Evolutionary conservation across 1,140 invertebrate genomes (phyloP).

Genomic region (Aphidius ervi): DNA sequence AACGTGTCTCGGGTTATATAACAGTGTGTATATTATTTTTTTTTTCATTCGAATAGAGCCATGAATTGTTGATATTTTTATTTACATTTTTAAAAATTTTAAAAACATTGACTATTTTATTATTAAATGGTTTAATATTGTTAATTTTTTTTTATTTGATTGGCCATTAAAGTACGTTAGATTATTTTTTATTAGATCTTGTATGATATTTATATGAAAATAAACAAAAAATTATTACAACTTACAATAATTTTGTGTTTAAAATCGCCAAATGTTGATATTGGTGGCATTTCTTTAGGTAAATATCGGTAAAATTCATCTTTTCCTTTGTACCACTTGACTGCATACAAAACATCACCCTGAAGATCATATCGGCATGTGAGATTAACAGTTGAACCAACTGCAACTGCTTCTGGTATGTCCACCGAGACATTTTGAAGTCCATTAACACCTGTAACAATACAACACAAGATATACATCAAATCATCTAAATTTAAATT

Average conservation of each 20-base stretch:
- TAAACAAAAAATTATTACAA: conserved; percentile 31
- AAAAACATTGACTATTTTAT: conserved; percentile 18
- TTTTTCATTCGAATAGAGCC: too few relatives aligned
- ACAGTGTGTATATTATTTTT: too few relatives aligned
- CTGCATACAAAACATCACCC: conserved; percentile 66
- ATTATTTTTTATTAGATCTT: too few relatives aligned
- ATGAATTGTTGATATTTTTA: neutral
- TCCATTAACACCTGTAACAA: conserved; percentile 41
- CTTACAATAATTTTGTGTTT: conserved; percentile 68
- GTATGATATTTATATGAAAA: neutral
- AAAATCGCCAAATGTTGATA: conserved; percentile 61
- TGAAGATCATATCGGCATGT: conserved; percentile 49
- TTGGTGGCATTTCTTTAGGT: conserved; percentile 68
- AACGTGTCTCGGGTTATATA: too few relatives aligned
- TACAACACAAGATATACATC: neutral
- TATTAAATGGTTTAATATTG: neutral
- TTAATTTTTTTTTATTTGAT: too few relatives aligned
- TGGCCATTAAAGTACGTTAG: too few relatives aligned
- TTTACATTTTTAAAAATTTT: neutral
- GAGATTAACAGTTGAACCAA: conserved; percentile 50
- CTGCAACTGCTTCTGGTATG: conserved; percentile 50
- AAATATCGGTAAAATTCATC: conserved; percentile 73
- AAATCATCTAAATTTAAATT: neutral
- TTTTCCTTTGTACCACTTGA: conserved; percentile 80
- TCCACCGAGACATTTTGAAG: conserved; percentile 49